These are phyloP conservation scores for Dusona sp. DNA, from an alignment of 2,888 invertebrate genomes.

Conservation along the genomic window DNA sequence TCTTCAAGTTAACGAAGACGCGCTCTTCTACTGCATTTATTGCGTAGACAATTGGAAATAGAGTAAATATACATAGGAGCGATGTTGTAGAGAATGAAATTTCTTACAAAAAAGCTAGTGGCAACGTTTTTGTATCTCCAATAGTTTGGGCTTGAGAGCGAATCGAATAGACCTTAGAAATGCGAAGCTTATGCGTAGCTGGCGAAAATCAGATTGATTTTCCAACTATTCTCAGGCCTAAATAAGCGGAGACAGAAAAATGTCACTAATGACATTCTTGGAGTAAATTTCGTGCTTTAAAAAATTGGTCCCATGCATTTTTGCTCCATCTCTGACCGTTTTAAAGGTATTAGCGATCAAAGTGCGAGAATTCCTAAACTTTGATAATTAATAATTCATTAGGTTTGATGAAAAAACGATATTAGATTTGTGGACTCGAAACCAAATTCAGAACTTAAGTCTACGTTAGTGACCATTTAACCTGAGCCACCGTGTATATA, in stretches of 20 bases:
- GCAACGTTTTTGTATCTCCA: background rate
- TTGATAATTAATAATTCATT: background rate
- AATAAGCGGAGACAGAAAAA: background rate
- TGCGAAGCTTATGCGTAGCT: background rate
- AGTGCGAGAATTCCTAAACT: background rate
- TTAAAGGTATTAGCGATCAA: background rate
- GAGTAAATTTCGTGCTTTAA: background rate
- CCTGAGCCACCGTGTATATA: background rate
- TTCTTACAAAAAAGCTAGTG: background rate
- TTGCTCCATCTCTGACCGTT: background rate
- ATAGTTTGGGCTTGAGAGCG: background rate
- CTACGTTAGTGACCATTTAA: background rate
- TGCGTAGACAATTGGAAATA: background rate
- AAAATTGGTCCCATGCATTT: background rate
- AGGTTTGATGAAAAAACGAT: background rate
- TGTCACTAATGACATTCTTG: background rate
- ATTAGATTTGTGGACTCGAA: background rate
- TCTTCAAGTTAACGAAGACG: background rate
- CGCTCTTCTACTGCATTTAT: background rate
- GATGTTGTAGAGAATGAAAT: background rate
- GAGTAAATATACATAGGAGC: background rate
- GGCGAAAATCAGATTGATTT: background rate
- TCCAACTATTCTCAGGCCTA: background rate
- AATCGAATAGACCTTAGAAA: background rate
- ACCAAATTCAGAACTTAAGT: background rate